A percentile compares a stretch with the other conserved stretches of the same genome.
Evolutionary conservation across 2,113 vertebrate species (phyloP).

Genomic region (Irena cyanogastra): DNA sequence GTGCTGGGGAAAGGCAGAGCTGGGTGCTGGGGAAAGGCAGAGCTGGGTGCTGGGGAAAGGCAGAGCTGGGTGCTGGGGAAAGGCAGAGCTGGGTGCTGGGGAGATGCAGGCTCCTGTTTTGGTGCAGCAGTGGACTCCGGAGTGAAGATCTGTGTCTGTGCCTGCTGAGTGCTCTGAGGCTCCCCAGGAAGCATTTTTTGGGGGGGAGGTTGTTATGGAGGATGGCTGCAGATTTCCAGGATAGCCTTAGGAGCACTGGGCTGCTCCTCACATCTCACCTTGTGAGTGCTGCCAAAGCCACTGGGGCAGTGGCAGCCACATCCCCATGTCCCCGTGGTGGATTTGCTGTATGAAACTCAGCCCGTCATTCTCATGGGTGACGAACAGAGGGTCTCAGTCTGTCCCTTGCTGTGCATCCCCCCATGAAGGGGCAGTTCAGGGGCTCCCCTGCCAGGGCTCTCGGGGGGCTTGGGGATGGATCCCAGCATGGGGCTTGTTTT

Average conservation of each 20-base stretch:
- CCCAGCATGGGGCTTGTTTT: background rate
- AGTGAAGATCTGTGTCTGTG: background rate
- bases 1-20: too few species aligned
- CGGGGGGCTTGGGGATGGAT: background rate
- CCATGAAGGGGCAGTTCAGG: background rate
- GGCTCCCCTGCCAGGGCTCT: rapidly evolving
- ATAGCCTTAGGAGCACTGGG: background rate
- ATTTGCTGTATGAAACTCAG: background rate
- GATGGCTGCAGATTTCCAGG: background rate
- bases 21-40: background rate
- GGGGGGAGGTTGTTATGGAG: background rate
- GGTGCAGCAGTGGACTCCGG: background rate
- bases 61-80: background rate
- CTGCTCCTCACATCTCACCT: background rate
- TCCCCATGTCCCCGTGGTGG: rapidly evolving
- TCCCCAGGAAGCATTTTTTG: rapidly evolving
- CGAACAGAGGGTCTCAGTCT: background rate
- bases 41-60: background rate
- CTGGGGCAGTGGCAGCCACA: background rate
- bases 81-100: background rate
- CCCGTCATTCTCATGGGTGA: rapidly evolving
- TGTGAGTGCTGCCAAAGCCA: background rate
- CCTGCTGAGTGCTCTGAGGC: background rate
- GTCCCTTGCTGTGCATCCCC: background rate
- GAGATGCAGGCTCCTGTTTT: background rate